A percentile compares a stretch with the other conserved stretches of the same genome.
Conservation (phyloP, 2,113 vertebrate species). For the Puntigrus tetrazona region DNA sequence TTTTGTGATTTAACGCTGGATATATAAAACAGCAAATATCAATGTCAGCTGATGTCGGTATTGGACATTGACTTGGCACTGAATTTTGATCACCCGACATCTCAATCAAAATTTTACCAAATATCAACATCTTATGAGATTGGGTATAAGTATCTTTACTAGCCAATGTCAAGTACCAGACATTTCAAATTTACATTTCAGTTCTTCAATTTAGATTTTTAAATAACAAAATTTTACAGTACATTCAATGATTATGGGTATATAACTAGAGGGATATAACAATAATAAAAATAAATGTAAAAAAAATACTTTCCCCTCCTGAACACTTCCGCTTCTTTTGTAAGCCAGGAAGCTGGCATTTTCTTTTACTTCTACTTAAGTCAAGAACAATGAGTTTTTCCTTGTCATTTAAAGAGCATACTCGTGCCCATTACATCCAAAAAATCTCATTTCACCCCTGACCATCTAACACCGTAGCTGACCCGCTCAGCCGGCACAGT, state of each 20-base stretch:
- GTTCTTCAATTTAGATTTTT: not conserved
- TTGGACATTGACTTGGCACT: no score
- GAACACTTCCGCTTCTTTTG: not conserved
- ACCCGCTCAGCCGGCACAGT: not conserved
- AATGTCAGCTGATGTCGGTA: no score
- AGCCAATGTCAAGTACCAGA: not conserved
- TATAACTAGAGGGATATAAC: not conserved
- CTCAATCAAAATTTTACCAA: no score
- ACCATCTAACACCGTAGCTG: not conserved
- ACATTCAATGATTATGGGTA: not conserved
- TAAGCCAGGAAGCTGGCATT: not conserved
- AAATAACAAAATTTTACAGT: not conserved
- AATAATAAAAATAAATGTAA: not conserved
- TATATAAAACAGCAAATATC: no score
- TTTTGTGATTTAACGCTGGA: no score
- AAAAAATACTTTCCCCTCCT: not conserved
- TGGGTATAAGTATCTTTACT: not conserved
- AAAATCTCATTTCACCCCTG: not conserved
- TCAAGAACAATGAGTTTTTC: not conserved
- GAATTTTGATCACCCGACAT: no score
- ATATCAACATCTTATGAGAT: no score
- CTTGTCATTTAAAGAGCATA: slow-evolving; percentile 14
- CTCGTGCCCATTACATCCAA: not conserved
- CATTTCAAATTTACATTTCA: not conserved
- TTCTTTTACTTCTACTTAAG: not conserved